Conservation (phyloP, 2,113 vertebrate species). For the Pan troglodytes region DNA sequence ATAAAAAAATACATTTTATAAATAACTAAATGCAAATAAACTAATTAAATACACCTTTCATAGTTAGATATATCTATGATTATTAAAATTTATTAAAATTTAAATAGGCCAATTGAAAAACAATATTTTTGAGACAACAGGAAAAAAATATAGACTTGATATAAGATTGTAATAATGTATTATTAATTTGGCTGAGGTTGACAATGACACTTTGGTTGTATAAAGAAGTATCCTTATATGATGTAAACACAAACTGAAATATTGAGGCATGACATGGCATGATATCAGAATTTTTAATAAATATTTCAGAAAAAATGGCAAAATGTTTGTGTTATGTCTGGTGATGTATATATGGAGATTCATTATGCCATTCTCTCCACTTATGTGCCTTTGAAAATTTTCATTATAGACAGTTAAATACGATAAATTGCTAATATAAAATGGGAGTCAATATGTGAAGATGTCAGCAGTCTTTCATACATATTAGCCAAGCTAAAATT, state of each 20-base stretch:
- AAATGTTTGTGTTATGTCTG: not conserved
- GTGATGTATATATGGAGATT: not conserved
- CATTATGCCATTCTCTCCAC: not conserved
- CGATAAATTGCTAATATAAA: not conserved
- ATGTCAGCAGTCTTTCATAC: not conserved
- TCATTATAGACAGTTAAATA: not conserved
- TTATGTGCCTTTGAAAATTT: not conserved
- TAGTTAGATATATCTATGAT: not conserved
- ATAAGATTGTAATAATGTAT: not conserved
- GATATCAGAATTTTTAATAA: not conserved
- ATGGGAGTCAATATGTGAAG: not conserved
- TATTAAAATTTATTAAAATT: constrained; percentile 32
- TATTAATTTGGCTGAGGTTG: not conserved
- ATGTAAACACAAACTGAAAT: not conserved
- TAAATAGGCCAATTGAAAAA: constrained; percentile 19
- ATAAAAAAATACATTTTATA: not conserved
- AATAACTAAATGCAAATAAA: constrained; percentile 17
- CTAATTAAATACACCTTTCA: not conserved
- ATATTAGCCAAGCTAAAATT: not conserved
- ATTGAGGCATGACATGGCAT: not conserved
- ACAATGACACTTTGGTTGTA: not conserved
- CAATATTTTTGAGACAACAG: not conserved
- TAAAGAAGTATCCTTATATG: not conserved
- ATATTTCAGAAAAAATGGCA: not conserved
- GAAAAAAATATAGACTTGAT: not conserved